These are phyloP conservation scores for Fabriciana adippe DNA, from an alignment of 2,888 invertebrate species.

Conservation along the genomic window DNA sequence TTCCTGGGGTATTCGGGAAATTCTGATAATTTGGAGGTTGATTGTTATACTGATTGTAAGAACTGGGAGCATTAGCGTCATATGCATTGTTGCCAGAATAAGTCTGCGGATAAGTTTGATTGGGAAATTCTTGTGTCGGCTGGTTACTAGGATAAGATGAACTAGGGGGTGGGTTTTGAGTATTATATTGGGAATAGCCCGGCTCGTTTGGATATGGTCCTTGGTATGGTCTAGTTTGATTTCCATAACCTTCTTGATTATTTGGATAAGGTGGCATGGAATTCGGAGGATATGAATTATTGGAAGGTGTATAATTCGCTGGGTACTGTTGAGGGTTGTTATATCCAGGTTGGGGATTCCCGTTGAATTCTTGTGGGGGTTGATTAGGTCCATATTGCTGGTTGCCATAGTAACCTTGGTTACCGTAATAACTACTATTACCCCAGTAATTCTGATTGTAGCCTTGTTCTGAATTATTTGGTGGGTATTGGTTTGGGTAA, in stretches of 20 bases:
- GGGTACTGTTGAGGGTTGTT: conserved; percentile 63
- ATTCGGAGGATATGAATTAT: conserved; percentile 59
- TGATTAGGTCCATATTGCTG: conserved; percentile 65
- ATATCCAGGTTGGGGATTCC: conserved; percentile 56
- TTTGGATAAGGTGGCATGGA: conserved; percentile 61
- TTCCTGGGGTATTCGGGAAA: conserved; percentile 56
- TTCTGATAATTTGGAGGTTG: conserved; percentile 59
- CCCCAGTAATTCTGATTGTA: conserved; percentile 76
- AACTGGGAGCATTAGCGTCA: conserved; percentile 51
- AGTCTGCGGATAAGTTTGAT: conserved; percentile 59
- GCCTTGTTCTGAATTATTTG: conserved; percentile 59
- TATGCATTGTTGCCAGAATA: conserved; percentile 56
- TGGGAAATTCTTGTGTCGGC: conserved; percentile 55
- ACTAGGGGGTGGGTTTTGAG: conserved; percentile 50
- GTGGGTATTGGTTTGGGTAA: conserved; percentile 73
- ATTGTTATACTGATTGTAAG: conserved; percentile 66
- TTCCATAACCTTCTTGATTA: conserved; percentile 61
- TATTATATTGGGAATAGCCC: conserved; percentile 62
- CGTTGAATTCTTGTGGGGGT: conserved; percentile 60
- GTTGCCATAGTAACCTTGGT: conserved; percentile 70
- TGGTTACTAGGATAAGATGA: conserved; percentile 43
- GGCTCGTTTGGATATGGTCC: conserved; percentile 52
- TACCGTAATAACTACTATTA: conserved; percentile 69
- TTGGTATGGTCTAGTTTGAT: conserved; percentile 62
- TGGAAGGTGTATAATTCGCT: conserved; percentile 60